Conservation (phyloP, 2,797 vertebrate genomes). For the Brotogeris chrysoptera region DNA sequence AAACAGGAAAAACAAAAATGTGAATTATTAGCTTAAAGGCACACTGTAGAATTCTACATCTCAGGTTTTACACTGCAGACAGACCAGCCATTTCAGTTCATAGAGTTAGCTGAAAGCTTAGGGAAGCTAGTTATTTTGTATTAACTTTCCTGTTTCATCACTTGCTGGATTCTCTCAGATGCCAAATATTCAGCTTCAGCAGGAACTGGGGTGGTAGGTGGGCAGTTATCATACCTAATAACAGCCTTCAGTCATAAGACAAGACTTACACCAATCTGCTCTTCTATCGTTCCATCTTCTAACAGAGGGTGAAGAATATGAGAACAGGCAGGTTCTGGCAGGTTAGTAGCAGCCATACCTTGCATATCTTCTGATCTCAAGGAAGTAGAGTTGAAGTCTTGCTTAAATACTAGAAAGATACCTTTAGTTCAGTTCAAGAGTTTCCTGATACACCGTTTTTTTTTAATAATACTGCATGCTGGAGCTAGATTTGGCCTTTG, state of each 20-base stretch:
- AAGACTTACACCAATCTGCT: not conserved
- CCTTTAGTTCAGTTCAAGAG: not conserved
- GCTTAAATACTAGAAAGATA: not conserved
- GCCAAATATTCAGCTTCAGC: not conserved
- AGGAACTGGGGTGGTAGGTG: not conserved
- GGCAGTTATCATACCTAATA: not conserved
- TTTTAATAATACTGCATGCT: not conserved
- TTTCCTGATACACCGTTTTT: not conserved
- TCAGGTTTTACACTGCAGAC: not conserved
- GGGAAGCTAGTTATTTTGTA: not conserved
- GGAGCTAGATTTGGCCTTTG: not conserved
- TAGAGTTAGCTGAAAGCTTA: not conserved
- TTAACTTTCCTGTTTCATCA: not conserved
- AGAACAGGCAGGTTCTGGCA: not conserved
- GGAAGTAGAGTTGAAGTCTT: not conserved
- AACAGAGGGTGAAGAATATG: not conserved
- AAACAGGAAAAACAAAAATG: not conserved
- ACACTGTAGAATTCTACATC: not conserved
- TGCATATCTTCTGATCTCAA: not conserved
- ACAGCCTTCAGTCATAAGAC: not conserved
- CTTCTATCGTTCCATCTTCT: fast-evolving
- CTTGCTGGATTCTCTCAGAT: not conserved
- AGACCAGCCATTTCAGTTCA: not conserved
- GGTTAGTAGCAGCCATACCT: not conserved
- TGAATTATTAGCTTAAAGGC: not conserved